A percentile compares a stretch with the other conserved stretches of the same genome.
Conservation (phyloP, 2,888 invertebrate genomes). For the Erebia palarica region DNA sequence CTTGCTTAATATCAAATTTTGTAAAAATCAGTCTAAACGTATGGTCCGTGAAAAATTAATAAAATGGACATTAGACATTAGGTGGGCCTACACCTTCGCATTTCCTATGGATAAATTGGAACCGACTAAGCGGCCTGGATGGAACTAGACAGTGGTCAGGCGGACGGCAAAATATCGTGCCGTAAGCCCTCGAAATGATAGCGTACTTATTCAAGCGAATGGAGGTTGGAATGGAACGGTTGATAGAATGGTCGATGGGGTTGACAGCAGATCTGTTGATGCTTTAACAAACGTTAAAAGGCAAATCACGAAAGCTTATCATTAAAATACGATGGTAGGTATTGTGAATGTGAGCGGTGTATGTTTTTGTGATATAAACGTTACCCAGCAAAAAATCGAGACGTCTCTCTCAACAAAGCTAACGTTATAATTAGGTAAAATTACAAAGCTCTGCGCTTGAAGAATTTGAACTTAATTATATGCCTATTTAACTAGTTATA, state of each 20-base stretch:
- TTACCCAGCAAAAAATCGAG: constrained; percentile 51
- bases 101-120: too few relatives aligned
- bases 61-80: too few relatives aligned
- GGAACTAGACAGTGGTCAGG: too few relatives aligned
- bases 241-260: too few relatives aligned
- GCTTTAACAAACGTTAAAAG: constrained; percentile 61
- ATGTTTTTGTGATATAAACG: constrained; percentile 49
- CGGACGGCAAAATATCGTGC: too few relatives aligned
- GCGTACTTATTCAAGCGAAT: neutral
- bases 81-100: too few relatives aligned
- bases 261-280: neutral
- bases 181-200: too few relatives aligned
- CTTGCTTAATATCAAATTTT: too few relatives aligned
- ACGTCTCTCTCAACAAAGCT: constrained; percentile 45
- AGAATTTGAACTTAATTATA: constrained; percentile 32
- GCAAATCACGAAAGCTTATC: constrained; percentile 62
- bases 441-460: constrained; percentile 41
- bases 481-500: neutral
- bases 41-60: too few relatives aligned
- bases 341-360: constrained; percentile 45
- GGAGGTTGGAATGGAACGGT: neutral
- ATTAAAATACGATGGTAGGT: constrained; percentile 57
- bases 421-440: constrained; percentile 54
- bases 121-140: too few relatives aligned
- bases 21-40: too few relatives aligned